Base-by-base conservation (phyloP, 2,113 vertebrate species). In the Carassius auratus region DNA sequence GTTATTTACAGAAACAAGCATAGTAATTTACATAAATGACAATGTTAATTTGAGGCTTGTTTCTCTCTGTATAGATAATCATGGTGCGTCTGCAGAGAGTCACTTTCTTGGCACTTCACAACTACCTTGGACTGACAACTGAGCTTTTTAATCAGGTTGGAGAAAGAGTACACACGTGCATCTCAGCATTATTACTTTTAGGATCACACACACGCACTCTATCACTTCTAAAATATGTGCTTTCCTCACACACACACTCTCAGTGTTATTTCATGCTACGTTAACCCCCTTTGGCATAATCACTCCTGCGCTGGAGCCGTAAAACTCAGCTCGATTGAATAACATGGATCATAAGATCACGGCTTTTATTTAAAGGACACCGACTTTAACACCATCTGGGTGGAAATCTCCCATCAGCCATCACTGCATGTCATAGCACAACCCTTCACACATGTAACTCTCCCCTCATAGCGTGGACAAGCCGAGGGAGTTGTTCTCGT, bases 41-140 rank as follows among this genome's bases (percentile, higher is more conserved):
- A 26, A 48, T 69, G 76, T 79, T 68, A 52, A 50, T 82, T 14
- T 61, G 9, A 86, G 71, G 85, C 66, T 85, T 48, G 8, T 62
- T 79, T 76, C 23, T 78, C 59, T 89, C 5, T 83, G 14, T 91
- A 75, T 88, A 99, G 97, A 99, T 99, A 90, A 99, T 99, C 93
- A 99, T 99, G 97, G 97, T 99, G 52, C 95, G 96, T 33, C 96
- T 99, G 69, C 98, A 99, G 93, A 95, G 97, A 88, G 98, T 99
- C 92, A 99, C 98, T 0, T 98, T 99, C 89, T 91, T 99, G 62
- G 97, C 97, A 0, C 90, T 99, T 50, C 96, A 98, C 93, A 96
- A 98, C 95, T 95, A 99, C 93, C 94, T 99, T 79, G 97, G 98
- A 9, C 94, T 99, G 88, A 99, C 97, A 3, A 97, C 96, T 0